Conservation (phyloP, 1,140 invertebrate species). For the Drosophila funebris region DNA sequence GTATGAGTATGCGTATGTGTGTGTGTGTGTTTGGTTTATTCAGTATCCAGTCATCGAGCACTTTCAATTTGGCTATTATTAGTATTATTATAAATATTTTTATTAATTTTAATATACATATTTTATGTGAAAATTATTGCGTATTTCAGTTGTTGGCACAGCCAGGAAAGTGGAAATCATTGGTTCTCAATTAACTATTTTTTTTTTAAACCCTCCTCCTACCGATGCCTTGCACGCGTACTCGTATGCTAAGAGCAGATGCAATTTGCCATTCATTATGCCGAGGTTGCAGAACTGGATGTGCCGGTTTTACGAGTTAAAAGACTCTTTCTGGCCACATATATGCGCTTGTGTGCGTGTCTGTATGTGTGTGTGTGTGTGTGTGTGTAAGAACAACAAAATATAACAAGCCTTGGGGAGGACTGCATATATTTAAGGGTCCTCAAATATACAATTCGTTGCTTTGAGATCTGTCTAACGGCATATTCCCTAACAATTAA, state of each 20-base stretch:
- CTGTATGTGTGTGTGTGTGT: neutral
- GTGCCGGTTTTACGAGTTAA: constrained; percentile 34
- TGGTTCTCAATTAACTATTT: constrained; percentile 33
- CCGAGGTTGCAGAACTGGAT: constrained; percentile 29
- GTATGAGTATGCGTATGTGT: neutral
- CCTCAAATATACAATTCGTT: neutral
- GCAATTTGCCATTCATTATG: constrained; percentile 40
- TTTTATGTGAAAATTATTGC: neutral
- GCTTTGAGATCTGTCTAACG: neutral
- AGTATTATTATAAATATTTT: neutral
- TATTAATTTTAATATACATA: neutral
- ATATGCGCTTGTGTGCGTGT: neutral
- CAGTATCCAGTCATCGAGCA: neutral
- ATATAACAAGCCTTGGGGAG: constrained; percentile 1
- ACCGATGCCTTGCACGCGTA: neutral
- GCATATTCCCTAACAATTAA: neutral
- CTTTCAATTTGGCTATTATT: neutral
- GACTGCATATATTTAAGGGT: constrained; percentile 4
- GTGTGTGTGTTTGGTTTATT: neutral
- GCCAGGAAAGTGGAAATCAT: constrained; percentile 4
- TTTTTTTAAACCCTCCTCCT: constrained; percentile 25
- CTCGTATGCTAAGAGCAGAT: constrained; percentile 33
- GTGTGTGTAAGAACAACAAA: constrained; percentile 14
- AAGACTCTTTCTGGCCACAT: constrained; percentile 6
- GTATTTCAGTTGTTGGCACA: neutral